A percentile compares a stretch with the other conserved stretches of the same genome.
Evolutionary conservation across 2,797 vertebrate species (phyloP).

Genomic region (Sitta carolinensis): DNA sequence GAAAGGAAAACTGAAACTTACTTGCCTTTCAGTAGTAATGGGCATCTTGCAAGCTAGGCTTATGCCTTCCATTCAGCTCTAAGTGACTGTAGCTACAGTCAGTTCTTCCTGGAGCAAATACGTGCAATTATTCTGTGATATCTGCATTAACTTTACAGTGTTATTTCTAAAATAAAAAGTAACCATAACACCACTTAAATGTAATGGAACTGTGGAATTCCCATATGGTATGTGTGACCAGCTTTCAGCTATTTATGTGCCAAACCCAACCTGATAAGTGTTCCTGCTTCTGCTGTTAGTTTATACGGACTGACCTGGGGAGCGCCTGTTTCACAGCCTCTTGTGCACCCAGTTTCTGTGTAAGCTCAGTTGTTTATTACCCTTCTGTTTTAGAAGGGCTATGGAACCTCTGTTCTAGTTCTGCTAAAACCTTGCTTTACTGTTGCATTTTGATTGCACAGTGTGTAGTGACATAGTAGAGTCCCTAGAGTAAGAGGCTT

Average conservation of each 20-base stretch:
- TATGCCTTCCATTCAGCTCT: not conserved
- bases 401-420: not conserved
- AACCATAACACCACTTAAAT: not conserved
- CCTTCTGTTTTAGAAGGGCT: not conserved
- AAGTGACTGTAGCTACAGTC: not conserved
- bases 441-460: not conserved
- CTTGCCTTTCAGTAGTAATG: not conserved
- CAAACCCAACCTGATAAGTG: not conserved
- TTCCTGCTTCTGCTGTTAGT: not conserved
- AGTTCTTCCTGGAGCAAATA: not conserved
- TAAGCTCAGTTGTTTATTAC: not conserved
- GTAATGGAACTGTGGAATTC: not conserved
- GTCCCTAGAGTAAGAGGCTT: not conserved
- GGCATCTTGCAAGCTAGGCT: not conserved
- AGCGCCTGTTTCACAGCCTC: not conserved
- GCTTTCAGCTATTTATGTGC: not conserved
- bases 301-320: not conserved
- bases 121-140: not conserved
- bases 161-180: not conserved
- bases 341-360: not conserved
- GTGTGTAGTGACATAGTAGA: not conserved
- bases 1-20: slow-evolving; percentile 31
- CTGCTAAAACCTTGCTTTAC: not conserved
- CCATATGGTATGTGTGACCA: not conserved
- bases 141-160: not conserved